These are phyloP conservation scores for Opisthocomus hoazin DNA, from an alignment of 2,113 vertebrate genomes.

Conservation along the genomic window DNA sequence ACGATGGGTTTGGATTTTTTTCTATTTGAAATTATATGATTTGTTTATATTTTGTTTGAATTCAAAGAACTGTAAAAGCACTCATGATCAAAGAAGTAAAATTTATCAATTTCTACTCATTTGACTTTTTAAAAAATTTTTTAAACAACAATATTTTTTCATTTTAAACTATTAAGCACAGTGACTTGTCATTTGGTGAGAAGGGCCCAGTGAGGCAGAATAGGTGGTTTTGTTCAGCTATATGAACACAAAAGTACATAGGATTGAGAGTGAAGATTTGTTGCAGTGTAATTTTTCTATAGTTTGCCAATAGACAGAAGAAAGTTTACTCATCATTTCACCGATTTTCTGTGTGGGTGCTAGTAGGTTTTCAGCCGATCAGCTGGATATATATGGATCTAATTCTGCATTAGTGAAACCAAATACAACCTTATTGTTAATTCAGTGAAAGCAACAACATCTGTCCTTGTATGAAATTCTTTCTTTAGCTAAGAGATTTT, in stretches of 20 bases:
- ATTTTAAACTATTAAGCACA: not conserved
- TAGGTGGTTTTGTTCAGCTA: not conserved
- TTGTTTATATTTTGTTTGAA: not conserved
- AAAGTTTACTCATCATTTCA: not conserved
- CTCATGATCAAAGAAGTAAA: not conserved
- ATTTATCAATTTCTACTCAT: not conserved
- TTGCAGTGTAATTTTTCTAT: not conserved
- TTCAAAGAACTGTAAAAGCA: not conserved
- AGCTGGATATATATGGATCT: not conserved
- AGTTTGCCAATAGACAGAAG: not conserved
- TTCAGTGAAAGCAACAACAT: not conserved
- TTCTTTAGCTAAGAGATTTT: not conserved
- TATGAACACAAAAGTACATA: not conserved
- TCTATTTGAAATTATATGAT: not conserved
- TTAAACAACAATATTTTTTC: not conserved
- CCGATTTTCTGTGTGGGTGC: not conserved
- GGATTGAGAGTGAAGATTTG: not conserved
- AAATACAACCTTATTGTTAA: not conserved
- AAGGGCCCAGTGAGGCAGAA: not conserved
- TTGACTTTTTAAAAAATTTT: too few species aligned
- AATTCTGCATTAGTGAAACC: not conserved
- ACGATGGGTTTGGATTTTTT: not conserved
- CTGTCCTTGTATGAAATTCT: not conserved
- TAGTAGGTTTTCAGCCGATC: not conserved
- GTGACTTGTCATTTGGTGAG: not conserved